Percentiles rank a stretch among this genome's conserved stretches.
Evolutionary conservation across 92 coral and sea anemone genomes (phyloP).

Genomic region (Actinostola sp.): DNA sequence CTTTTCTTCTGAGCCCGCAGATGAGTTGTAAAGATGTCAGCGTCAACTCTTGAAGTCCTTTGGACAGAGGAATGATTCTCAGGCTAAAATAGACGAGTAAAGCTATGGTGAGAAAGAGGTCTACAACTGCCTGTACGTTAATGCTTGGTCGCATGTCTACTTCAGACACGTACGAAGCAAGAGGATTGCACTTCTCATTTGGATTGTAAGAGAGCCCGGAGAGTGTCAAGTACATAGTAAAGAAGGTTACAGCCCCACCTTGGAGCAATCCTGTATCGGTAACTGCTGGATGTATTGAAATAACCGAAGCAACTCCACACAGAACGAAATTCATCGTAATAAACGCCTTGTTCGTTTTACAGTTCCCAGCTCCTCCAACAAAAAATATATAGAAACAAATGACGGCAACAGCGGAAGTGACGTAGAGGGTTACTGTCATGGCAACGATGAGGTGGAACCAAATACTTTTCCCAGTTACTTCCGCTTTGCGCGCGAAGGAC

Average conservation of each 20-base stretch:
- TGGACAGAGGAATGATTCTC: slow-evolving; percentile 58
- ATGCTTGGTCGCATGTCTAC: slow-evolving; percentile 95
- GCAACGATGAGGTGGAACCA: slow-evolving; percentile 63
- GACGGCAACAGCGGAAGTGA: slow-evolving; percentile 63
- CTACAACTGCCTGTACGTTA: slow-evolving; percentile 86
- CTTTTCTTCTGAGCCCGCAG: slow-evolving; percentile 38
- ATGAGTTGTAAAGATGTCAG: slow-evolving; percentile 48
- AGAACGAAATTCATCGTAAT: slow-evolving; percentile 86
- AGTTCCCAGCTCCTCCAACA: slow-evolving; percentile 58
- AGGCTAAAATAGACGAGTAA: slow-evolving; percentile 80
- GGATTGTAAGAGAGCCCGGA: slow-evolving; percentile 96
- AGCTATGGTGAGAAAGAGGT: slow-evolving; percentile 60
- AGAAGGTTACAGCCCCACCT: slow-evolving; percentile 72
- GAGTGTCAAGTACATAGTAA: slow-evolving; percentile 82
- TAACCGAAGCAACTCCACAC: slow-evolving; percentile 72
- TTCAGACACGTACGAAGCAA: slow-evolving; percentile 87
- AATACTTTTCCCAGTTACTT: slow-evolving; percentile 54
- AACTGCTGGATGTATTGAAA: slow-evolving; percentile 86
- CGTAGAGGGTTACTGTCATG: slow-evolving; percentile 63
- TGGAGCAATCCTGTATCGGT: slow-evolving; percentile 88
- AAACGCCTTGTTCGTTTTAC: slow-evolving; percentile 85
- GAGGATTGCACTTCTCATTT: slow-evolving; percentile 91
- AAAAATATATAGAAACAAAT: slow-evolving; percentile 82
- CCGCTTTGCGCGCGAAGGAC: slow-evolving; percentile 68
- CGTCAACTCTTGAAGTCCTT: slow-evolving; percentile 56